phyloP scores from a whole-genome alignment of 2,888 invertebrate species.

The Apotomis turbidana region DNA sequence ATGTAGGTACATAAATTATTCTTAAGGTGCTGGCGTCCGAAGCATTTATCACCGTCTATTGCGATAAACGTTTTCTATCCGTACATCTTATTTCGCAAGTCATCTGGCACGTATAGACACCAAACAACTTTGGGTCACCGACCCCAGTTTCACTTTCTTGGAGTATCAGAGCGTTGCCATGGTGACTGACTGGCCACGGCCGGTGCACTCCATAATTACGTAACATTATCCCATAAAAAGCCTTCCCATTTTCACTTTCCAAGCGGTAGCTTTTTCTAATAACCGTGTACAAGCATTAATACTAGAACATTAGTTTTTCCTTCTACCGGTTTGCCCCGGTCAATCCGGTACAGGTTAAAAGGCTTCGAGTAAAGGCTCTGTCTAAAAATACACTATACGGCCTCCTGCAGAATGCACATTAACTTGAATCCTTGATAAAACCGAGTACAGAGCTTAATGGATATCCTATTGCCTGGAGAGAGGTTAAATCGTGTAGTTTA shows the following conservation, averaged over 20 bases:
- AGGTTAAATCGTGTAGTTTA: too few species aligned
- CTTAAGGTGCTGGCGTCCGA: neutral
- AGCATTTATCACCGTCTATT: conserved; percentile 10
- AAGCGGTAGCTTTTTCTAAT: conserved; percentile 31
- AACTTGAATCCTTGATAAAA: too few species aligned
- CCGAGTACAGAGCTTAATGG: neutral
- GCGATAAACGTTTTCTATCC: conserved; percentile 12
- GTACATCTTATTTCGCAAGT: conserved; percentile 27
- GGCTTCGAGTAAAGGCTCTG: neutral
- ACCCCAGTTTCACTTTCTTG: conserved; percentile 70
- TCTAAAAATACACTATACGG: neutral
- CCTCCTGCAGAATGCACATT: neutral
- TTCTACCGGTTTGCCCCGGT: conserved; percentile 6
- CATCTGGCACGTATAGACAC: conserved; percentile 24
- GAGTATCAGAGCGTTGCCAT: conserved; percentile 70
- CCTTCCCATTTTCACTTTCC: conserved; percentile 63
- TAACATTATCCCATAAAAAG: conserved; percentile 56
- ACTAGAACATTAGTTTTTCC: conserved; percentile 8
- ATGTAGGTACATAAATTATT: neutral
- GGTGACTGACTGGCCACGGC: conserved; percentile 58
- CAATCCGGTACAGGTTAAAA: conserved; percentile 6
- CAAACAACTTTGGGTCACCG: conserved; percentile 51
- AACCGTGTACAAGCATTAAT: conserved; percentile 2
- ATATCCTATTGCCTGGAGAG: too few species aligned
- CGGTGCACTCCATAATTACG: conserved; percentile 61